phyloP scores from a whole-genome alignment of 2,113 vertebrate genomes.

The Indicator maculatus region DNA sequence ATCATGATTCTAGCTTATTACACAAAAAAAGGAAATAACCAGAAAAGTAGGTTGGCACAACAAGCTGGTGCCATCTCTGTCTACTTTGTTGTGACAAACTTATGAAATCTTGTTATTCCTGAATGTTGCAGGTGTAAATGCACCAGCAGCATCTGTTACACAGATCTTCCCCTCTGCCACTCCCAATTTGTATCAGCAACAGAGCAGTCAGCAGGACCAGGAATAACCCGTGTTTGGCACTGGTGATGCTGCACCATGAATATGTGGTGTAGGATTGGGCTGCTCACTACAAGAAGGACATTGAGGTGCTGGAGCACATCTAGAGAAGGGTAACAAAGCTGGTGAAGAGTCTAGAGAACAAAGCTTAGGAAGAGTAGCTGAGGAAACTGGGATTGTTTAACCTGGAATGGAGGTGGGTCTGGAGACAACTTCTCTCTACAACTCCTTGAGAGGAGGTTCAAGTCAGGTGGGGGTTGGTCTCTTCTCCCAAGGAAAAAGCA shows the following conservation, averaged over 20 bases:
- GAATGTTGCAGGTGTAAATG: not conserved
- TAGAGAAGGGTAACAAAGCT: not conserved
- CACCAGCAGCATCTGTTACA: not conserved
- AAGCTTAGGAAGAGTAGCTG: not conserved
- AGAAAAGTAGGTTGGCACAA: constrained; percentile 15
- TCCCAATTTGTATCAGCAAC: not conserved
- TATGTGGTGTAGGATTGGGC: not conserved
- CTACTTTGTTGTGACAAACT: not conserved
- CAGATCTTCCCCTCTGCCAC: not conserved
- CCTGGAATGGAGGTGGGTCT: not conserved
- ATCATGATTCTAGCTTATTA: not conserved
- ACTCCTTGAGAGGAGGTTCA: not conserved
- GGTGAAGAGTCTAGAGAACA: not conserved
- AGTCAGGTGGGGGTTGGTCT: not conserved
- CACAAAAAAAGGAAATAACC: constrained; percentile 3
- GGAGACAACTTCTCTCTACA: not conserved
- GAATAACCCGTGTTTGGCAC: not conserved
- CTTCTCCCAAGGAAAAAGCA: not conserved
- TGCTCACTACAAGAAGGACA: not conserved
- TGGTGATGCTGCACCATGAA: not conserved
- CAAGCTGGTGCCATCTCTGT: not conserved
- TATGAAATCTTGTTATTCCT: constrained; percentile 13
- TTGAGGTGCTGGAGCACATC: rapidly evolving
- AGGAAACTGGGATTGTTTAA: not conserved
- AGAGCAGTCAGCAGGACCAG: not conserved